Evolutionary conservation across 2,797 vertebrate genomes (phyloP).

Genomic region (Echeneis naucrates): DNA sequence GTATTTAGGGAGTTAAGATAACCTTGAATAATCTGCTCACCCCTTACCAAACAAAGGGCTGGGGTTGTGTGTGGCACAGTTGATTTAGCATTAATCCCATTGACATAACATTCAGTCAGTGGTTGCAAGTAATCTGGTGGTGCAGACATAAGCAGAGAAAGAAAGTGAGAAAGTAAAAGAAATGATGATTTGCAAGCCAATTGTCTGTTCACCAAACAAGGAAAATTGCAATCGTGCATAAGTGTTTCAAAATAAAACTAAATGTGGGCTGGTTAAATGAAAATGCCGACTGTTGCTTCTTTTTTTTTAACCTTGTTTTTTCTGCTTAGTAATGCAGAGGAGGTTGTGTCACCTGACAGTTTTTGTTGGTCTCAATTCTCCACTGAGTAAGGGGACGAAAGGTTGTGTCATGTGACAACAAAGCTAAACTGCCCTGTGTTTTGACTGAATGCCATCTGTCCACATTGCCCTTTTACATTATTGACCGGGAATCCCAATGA

Average conservation of each 20-base stretch:
- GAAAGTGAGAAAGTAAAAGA: constrained; percentile 24
- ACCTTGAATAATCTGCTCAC: constrained; percentile 69
- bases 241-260: constrained; percentile 26
- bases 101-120: constrained; percentile 53
- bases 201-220: constrained; percentile 47
- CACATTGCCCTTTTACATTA: constrained; percentile 71
- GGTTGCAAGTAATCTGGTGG: constrained; percentile 50
- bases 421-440: constrained; percentile 58
- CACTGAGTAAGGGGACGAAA: constrained; percentile 55
- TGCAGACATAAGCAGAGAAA: constrained; percentile 6
- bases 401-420: constrained; percentile 59
- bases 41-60: constrained; percentile 45
- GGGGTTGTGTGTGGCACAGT: constrained; percentile 35
- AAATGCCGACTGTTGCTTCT: constrained; percentile 2
- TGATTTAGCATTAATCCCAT: constrained; percentile 62
- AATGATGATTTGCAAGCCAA: constrained; percentile 14
- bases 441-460: constrained; percentile 74
- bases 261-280: constrained; percentile 31
- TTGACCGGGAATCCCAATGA: constrained; percentile 69
- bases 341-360: constrained; percentile 37
- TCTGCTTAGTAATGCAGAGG: constrained; percentile 26
- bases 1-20: constrained; percentile 67
- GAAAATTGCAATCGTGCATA: constrained; percentile 19
- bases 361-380: constrained; percentile 52
- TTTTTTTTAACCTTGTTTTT: constrained; percentile 18